Percentiles rank a stretch among this genome's conserved stretches.
These are phyloP conservation scores for Kradibia gibbosae DNA, from an alignment of 1,140 invertebrate genomes.

Conservation along the genomic window DNA sequence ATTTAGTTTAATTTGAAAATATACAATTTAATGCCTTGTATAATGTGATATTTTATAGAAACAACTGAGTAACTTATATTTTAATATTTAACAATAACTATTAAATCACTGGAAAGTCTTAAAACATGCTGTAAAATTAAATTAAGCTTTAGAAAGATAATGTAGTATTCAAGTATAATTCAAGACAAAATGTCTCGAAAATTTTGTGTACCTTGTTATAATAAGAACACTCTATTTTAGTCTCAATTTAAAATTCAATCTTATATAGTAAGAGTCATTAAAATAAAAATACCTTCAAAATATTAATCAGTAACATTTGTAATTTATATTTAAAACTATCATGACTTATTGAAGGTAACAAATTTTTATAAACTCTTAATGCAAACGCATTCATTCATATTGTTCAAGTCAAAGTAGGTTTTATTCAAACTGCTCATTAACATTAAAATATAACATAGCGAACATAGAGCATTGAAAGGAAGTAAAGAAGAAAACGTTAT, in stretches of 20 bases:
- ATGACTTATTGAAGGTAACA: background rate
- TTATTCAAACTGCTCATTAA: background rate
- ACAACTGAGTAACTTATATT: no score
- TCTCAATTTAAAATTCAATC: background rate
- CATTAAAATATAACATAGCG: background rate
- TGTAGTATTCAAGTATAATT: no score
- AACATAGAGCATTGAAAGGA: background rate
- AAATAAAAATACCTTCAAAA: background rate
- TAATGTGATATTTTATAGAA: no score
- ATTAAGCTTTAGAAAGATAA: no score
- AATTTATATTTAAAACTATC: background rate
- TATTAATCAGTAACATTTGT: background rate
- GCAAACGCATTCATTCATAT: background rate
- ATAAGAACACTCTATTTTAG: background rate
- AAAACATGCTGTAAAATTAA: background rate
- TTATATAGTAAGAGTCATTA: background rate
- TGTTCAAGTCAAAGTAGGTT: background rate
- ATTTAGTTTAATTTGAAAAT: no score
- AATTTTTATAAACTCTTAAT: background rate
- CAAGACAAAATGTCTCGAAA: no score
- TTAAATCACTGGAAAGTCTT: background rate
- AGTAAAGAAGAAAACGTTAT: conserved; percentile 5
- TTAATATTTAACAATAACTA: no score
- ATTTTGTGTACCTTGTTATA: background rate
- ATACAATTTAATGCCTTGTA: no score